Evolutionary conservation across 2,888 invertebrate species (phyloP), one percentile per base, ranked within the genome.

Genomic region (Allolobophora icterica): DNA sequence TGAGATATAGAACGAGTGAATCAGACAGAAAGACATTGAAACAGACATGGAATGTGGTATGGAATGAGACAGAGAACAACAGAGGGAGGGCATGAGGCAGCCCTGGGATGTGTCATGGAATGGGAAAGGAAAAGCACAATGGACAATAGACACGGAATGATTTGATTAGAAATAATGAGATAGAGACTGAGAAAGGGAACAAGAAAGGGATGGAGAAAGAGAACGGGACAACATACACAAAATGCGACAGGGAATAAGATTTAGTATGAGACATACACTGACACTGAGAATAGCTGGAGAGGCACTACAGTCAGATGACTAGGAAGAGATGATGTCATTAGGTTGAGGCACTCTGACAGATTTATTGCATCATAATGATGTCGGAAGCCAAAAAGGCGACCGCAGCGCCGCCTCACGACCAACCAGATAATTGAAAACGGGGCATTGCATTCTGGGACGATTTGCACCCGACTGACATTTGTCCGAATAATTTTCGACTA

Each of bases 391-490:
- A 71, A 71, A 71, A 24, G 71, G 71, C 71, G n/a, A 71, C 30
- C 13, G 71, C n/a, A n/a, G 71, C 71, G 71, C 71, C 71, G 71
- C 71, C 71, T 71, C 71, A n/a, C 71, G n/a, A 71, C 71, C 30
- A 24, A 71, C 71, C 30, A 71, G 71, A 71, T 71, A 71, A 71
- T 71, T 71, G 71, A 71, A 87, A 87, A 30, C 13, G 87, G 38
- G 35, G 38, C 87, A 87, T 33, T 35, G 34, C 87, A 87, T 24
- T 35, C 35, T 35, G 87, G 87, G 87, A 87, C 87, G n/a, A 21
- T 87, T 87, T 87, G 87, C 87, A 35, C 87, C 38, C 35, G 87
- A 1, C 87, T 87, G 87, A 87, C 87, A 35, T 87, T 87, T 71
- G 71, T 71, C 71, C 71, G 17, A 71, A 71, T 71, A 71, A 71